phyloP scores from a whole-genome alignment of 2,113 vertebrate species.

The Upupa epops region DNA sequence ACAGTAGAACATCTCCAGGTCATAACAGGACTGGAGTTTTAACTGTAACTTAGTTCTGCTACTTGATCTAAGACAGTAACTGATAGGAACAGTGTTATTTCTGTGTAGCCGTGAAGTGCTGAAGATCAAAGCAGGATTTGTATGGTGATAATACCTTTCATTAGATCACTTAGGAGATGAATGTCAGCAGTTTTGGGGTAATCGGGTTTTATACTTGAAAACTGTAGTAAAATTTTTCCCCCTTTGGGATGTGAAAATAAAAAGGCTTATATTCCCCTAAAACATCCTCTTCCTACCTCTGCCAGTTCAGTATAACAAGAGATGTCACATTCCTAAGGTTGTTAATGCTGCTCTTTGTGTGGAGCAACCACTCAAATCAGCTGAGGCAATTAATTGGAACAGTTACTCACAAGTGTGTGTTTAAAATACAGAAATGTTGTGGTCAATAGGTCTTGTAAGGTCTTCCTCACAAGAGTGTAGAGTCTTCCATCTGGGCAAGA shows the following conservation, averaged over 20 bases:
- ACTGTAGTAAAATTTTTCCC: neutral
- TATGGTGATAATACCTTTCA: neutral
- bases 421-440: neutral
- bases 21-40: neutral
- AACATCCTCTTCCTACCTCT: neutral
- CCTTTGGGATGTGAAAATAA: neutral
- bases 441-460: neutral
- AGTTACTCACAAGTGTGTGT: neutral
- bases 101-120: neutral
- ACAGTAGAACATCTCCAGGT: neutral
- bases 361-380: neutral
- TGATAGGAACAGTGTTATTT: neutral
- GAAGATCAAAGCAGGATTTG: neutral
- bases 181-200: neutral
- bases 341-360: neutral
- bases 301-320: neutral
- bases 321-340: neutral
- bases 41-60: neutral
- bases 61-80: neutral
- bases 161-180: neutral
- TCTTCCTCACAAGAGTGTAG: too few relatives aligned
- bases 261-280: neutral
- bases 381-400: neutral
- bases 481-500: too few relatives aligned
- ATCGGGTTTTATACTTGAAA: neutral